Evolutionary conservation across 1,140 invertebrate species (phyloP).

Genomic region (Aphidius gifuensis): DNA sequence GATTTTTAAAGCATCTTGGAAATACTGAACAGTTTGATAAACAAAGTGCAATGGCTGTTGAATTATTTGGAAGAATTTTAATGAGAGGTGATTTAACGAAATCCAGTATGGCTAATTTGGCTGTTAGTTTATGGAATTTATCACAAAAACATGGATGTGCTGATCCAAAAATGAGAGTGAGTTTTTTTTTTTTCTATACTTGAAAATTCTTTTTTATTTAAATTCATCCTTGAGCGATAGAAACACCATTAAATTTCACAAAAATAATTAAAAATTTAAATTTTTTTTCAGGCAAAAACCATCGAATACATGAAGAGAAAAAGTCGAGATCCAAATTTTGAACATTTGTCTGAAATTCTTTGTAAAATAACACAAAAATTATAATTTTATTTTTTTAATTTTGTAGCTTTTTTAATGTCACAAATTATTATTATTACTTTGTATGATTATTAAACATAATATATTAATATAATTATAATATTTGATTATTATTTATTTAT

Average conservation of each 20-base stretch:
- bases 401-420: neutral
- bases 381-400: no score
- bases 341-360: constrained; percentile 41
- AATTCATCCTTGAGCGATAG: no score
- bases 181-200: constrained; percentile 12
- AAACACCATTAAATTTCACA: neutral
- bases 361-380: constrained; percentile 37
- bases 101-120: constrained; percentile 61
- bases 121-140: constrained; percentile 76
- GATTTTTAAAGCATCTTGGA: constrained; percentile 67
- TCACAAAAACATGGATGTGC: constrained; percentile 61
- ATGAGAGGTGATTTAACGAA: constrained; percentile 67
- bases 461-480: neutral
- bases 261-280: constrained; percentile 6
- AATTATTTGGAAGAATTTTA: constrained; percentile 72
- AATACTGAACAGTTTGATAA: constrained; percentile 60
- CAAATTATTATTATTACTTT: neutral
- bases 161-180: constrained; percentile 57
- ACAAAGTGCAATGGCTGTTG: constrained; percentile 68
- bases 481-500: neutral
- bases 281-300: constrained; percentile 35
- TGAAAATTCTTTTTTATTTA: no score
- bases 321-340: constrained; percentile 38
- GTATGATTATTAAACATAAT: neutral
- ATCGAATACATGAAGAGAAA: constrained; percentile 43